phyloP scores from a whole-genome alignment of 2,888 invertebrate species.

The Branchellion lobata region DNA sequence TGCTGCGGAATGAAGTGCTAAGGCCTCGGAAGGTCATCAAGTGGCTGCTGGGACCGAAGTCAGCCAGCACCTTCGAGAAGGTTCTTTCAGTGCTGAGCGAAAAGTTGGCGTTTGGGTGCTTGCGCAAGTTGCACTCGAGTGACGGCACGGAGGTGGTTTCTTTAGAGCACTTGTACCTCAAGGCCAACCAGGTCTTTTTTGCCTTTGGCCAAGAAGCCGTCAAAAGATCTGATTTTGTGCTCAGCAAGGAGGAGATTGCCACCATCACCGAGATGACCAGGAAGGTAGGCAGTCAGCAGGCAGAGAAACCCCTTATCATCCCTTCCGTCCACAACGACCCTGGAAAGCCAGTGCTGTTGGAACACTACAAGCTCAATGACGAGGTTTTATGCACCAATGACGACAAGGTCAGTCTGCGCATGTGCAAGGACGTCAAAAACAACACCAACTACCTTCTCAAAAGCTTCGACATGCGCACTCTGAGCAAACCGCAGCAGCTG shows the following conservation, averaged over 20 bases:
- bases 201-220: slow-evolving; percentile 13
- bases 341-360: slow-evolving; percentile 1
- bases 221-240: slow-evolving; percentile 8
- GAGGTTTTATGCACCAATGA: slow-evolving; percentile 10
- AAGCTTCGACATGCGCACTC: slow-evolving; percentile 16
- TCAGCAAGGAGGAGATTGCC: slow-evolving; percentile 20
- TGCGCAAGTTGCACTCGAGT: slow-evolving; percentile 5
- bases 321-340: background rate
- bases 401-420: background rate
- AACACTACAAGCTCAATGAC: background rate
- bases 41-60: slow-evolving; percentile 32
- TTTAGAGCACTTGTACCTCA: slow-evolving; percentile 3
- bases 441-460: slow-evolving; percentile 25
- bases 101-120: background rate
- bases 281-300: background rate
- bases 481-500: background rate
- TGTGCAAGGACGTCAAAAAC: slow-evolving; percentile 14
- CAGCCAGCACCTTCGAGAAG: background rate
- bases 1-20: slow-evolving; percentile 5
- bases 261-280: background rate
- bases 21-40: slow-evolving; percentile 22
- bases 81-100: slow-evolving; percentile 7
- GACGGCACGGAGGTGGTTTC: background rate
- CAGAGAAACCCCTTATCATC: background rate
- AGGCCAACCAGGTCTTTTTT: slow-evolving; percentile 30